Evolutionary conservation across 2,113 vertebrate genomes (phyloP).

Genomic region (Mirza zaza): DNA sequence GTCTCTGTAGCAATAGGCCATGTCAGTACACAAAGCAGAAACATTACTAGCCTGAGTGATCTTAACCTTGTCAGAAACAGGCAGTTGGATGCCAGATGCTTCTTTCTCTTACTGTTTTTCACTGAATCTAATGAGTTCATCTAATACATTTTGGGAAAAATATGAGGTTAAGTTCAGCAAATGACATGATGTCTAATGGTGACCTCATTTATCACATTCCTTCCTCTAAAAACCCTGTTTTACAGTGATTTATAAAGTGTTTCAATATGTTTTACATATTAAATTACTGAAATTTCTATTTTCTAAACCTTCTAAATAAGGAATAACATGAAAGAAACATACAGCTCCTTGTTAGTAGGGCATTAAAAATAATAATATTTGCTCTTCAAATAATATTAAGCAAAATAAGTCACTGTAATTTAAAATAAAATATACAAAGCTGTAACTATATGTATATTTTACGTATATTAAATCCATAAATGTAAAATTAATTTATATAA

Average conservation of each 20-base stretch:
- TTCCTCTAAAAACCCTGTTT: conserved; percentile 83
- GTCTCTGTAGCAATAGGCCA: conserved; percentile 72
- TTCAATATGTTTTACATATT: conserved; percentile 79
- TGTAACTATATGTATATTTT: background rate
- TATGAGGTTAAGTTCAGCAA: conserved; percentile 83
- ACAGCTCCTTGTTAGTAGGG: background rate
- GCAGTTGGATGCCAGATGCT: conserved; percentile 83
- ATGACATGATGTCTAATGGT: conserved; percentile 79
- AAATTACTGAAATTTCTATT: conserved; percentile 78
- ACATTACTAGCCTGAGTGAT: conserved; percentile 66
- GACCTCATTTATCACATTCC: conserved; percentile 83
- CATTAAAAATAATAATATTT: conserved; percentile 6
- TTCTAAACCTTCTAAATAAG: conserved; percentile 56
- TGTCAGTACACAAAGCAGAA: conserved; percentile 68
- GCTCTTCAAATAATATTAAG: conserved; percentile 1
- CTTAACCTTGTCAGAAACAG: conserved; percentile 69
- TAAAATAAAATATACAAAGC: conserved; percentile 7
- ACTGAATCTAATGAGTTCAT: conserved; percentile 85
- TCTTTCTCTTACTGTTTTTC: conserved; percentile 82
- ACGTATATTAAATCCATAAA: background rate
- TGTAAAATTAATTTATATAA: background rate
- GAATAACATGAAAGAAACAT: background rate
- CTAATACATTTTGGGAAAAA: conserved; percentile 82
- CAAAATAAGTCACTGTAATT: background rate
- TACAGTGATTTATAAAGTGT: conserved; percentile 80